A percentile compares a stretch with the other conserved stretches of the same genome.
Evolutionary conservation across 2,888 invertebrate species (phyloP).

Genomic region (Andrena trimmerana): DNA sequence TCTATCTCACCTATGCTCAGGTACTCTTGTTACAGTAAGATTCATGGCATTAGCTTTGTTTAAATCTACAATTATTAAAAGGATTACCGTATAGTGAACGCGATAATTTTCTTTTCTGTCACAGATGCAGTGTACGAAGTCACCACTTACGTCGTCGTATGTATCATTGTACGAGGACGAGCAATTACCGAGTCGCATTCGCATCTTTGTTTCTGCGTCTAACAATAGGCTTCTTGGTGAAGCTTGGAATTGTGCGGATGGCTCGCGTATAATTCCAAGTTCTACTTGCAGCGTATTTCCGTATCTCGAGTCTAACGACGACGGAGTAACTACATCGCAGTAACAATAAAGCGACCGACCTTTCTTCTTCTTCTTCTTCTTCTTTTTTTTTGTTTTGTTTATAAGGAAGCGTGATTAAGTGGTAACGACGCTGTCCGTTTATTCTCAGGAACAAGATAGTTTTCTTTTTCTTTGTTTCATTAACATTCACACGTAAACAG

Average conservation of each 20-base stretch:
- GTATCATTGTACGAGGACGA: slow-evolving; percentile 72
- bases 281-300: slow-evolving; percentile 71
- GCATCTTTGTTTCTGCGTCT: slow-evolving; percentile 67
- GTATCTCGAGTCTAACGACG: slow-evolving; percentile 58
- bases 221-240: slow-evolving; percentile 66
- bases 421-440: slow-evolving; percentile 59
- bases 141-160: slow-evolving; percentile 73
- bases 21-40: slow-evolving; percentile 69
- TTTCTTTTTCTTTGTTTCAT: slow-evolving; percentile 41
- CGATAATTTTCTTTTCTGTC: slow-evolving; percentile 35
- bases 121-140: slow-evolving; percentile 78
- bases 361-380: not conserved
- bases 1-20: slow-evolving; percentile 79
- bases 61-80: slow-evolving; percentile 37
- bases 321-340: slow-evolving; percentile 15
- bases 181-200: slow-evolving; percentile 72
- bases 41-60: slow-evolving; percentile 48
- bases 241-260: slow-evolving; percentile 72
- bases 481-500: slow-evolving; percentile 56
- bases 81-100: slow-evolving; percentile 17
- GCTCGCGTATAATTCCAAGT: slow-evolving; percentile 67
- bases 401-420: slow-evolving; percentile 50
- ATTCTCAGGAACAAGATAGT: slow-evolving; percentile 64
- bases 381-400: slow-evolving; percentile 17
- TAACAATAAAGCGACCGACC: slow-evolving; percentile 6